These are phyloP conservation scores for Andrena camellia DNA, from an alignment of 2,888 invertebrate genomes.

Conservation along the genomic window DNA sequence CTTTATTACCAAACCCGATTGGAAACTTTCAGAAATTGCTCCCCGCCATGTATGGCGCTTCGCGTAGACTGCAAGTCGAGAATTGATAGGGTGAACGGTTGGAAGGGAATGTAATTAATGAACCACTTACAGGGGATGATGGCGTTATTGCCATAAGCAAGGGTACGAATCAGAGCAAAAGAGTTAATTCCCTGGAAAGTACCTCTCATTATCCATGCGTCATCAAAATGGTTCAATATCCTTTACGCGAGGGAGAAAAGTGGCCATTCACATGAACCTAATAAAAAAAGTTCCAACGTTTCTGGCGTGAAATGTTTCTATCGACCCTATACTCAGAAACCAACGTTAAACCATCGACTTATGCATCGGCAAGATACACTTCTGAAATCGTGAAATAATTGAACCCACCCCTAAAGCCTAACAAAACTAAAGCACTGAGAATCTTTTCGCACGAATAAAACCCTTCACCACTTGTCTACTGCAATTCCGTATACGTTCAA, in stretches of 20 bases:
- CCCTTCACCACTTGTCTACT: too few relatives aligned
- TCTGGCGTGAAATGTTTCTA: slow-evolving; percentile 11
- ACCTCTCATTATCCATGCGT: slow-evolving; percentile 16
- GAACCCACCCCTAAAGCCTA: neutral
- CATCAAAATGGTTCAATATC: slow-evolving; percentile 48
- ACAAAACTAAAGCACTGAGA: too few relatives aligned
- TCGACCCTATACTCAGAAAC: slow-evolving; percentile 25
- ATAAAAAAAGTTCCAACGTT: slow-evolving; percentile 33
- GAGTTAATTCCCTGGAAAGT: slow-evolving; percentile 62
- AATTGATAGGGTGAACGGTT: slow-evolving; percentile 18
- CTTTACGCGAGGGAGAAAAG: slow-evolving; percentile 32
- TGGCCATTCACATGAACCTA: slow-evolving; percentile 35
- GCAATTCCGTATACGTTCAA: too few relatives aligned
- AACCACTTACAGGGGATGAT: slow-evolving; percentile 38
- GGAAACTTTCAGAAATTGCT: slow-evolving; percentile 30
- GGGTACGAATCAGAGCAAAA: slow-evolving; percentile 64
- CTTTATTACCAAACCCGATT: neutral
- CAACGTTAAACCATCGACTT: neutral
- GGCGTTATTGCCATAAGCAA: slow-evolving; percentile 48
- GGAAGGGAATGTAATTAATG: slow-evolving; percentile 45
- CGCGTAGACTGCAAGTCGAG: neutral
- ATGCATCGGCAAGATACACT: neutral
- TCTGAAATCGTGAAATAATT: too few relatives aligned
- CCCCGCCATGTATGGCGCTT: slow-evolving; percentile 13
- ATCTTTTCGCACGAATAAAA: too few relatives aligned